Evolutionary conservation across 2,113 vertebrate species (phyloP).

Genomic region (Nymphicus hollandicus): DNA sequence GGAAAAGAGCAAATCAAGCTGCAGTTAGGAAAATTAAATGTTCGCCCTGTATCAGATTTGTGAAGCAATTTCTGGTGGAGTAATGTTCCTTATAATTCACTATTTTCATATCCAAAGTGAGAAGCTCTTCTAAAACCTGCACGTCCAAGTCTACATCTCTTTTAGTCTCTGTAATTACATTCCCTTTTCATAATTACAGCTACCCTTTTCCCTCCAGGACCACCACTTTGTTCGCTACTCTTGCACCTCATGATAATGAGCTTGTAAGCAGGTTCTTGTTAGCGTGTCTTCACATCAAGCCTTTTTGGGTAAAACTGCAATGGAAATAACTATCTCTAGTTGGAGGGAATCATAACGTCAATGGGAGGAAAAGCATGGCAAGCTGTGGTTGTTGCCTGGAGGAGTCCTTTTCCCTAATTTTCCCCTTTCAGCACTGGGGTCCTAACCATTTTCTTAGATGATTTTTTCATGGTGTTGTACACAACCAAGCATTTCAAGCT

Average conservation of each 20-base stretch:
- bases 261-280: not conserved
- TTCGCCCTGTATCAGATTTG: not conserved
- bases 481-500: not conserved
- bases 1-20: conserved; percentile 25
- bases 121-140: not conserved
- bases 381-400: not conserved
- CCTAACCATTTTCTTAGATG: not conserved
- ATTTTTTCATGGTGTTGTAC: not conserved
- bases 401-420: not conserved
- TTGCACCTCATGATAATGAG: not conserved
- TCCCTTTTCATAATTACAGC: not conserved
- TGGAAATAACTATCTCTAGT: not conserved
- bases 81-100: not conserved
- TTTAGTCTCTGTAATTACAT: not conserved
- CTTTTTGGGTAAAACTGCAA: not conserved
- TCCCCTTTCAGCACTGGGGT: not conserved
- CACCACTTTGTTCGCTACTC: not conserved
- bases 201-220: not conserved
- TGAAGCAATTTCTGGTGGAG: conserved; percentile 19
- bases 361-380: not conserved
- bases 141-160: not conserved
- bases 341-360: not conserved
- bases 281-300: not conserved
- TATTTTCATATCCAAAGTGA: not conserved
- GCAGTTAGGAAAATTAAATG: conserved; percentile 34